Evolutionary conservation across 2,113 vertebrate species (phyloP).

Genomic region (Stigmatopora argus): DNA sequence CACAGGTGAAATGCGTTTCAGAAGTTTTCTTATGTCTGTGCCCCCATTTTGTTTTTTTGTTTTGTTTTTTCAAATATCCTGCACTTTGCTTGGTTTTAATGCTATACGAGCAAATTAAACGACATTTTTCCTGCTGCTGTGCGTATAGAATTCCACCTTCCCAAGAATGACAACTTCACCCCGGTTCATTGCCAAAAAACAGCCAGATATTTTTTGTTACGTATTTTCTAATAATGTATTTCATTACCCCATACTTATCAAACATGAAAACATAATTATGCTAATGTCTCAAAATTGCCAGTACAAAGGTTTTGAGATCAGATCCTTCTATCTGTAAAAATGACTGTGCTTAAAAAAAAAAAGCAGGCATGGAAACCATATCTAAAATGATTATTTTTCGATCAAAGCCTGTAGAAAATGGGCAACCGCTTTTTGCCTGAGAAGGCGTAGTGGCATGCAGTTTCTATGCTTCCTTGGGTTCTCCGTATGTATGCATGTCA

Average conservation of each 20-base stretch:
- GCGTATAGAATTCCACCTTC: neutral
- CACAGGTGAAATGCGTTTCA: neutral
- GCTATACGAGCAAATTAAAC: neutral
- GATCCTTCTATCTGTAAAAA: constrained; percentile 24
- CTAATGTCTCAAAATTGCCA: constrained; percentile 56
- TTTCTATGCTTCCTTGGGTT: constrained; percentile 31
- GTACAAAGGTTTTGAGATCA: constrained; percentile 50
- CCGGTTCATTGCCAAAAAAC: constrained; percentile 22
- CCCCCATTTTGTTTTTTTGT: neutral
- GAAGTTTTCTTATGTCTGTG: neutral
- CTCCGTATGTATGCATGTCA: constrained; percentile 29
- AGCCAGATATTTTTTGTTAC: constrained; percentile 31
- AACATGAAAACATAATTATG: constrained; percentile 50
- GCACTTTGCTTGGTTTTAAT: neutral
- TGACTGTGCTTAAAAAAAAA: constrained; percentile 26
- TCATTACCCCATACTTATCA: constrained; percentile 71
- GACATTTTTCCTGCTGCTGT: neutral
- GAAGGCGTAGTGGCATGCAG: constrained; percentile 11
- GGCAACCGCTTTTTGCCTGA: constrained; percentile 29
- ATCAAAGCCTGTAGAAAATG: constrained; percentile 36
- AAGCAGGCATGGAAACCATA: neutral
- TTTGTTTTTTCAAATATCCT: constrained; percentile 1
- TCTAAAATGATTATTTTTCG: constrained; percentile 41
- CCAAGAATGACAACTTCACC: neutral
- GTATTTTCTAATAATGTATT: neutral